Base-by-base conservation (phyloP, 2,113 vertebrate species). In the Sturnus vulgaris region DNA sequence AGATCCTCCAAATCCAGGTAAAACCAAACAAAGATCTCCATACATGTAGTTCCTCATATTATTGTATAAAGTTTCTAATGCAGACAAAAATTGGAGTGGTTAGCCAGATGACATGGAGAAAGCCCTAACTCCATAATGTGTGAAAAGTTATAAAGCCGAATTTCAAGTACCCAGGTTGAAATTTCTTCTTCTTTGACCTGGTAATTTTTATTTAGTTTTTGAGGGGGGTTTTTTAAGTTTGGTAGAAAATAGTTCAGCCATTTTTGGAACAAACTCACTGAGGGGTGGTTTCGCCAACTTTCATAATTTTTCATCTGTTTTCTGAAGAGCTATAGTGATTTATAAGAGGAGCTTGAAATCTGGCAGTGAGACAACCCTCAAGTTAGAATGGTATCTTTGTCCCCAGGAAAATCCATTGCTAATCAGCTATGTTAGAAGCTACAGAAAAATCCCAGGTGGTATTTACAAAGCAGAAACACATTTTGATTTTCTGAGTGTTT, bases 211-310 rank as follows among this genome's bases (percentile, higher is more conserved):
- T 56, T 11, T 56, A 11, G 12, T 27, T 9, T 47, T 16, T 60
- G n/a, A n/a, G n/a, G n/a, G n/a, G n/a, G n/a, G n/a, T 39, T 24
- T 8, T 0, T 7, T 7, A 81, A 60, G 10, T 53, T 80, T 63
- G 7, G 39, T 15, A 91, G 75, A 80, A 95, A 95, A 82, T 63
- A 91, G 55, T 88, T 94, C 42, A 73, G 71, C 68, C 75, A 56
- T 73, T 95, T 96, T 92, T 66, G 52, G 82, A 93, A 82, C 70
- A 87, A 92, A 52, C 17, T 42, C 88, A 55, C 31, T 42, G 46
- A 56, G 37, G 13, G 21, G 50, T 24, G 2, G 3, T 70, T 97
- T 76, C 9, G 9, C 70, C 78, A 94, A 73, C 59, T 46, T 59
- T 76, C 50, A 22, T 69, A 42, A 42, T 59, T 92, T 95, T 92